Base-by-base conservation (phyloP, 2,797 vertebrate species). In the Poeciliopsis presidionis region DNA sequence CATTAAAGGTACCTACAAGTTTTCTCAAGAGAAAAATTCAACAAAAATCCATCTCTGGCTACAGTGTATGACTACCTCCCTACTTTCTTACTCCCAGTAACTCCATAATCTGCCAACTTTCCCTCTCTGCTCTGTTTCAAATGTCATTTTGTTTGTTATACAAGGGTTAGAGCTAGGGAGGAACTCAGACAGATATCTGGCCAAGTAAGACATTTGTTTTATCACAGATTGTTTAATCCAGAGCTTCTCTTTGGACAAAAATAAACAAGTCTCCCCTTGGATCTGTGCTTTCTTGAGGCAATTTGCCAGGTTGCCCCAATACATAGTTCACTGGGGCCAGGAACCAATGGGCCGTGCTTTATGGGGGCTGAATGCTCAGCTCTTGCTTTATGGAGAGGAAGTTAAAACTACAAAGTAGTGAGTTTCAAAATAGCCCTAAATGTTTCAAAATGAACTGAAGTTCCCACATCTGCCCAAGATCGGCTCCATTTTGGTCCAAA, bases 111-210 rank as follows among this genome's bases (percentile, higher is more conserved):
- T 90, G 84, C 86, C 83, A 78, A 74, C 77, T 89, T 82, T 78
- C 71, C 80, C 77, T 83, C 85, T 90, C 93, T 95, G 95, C 84
- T 89, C 91, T 94, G 70, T 93, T 90, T 96, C 95, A 96, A 88
- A 94, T 86, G 93, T 95, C 95, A 95, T 90, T 89, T 92, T 95
- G 91, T 94, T 95, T 94, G 87, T 95, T 93, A 88, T 90, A 86
- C 81, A 89, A 80, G 84, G 86, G 81, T 83, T 81, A 91, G 87
- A 81, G 81, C 77, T 22, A 3, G 79, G 77, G 87, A 89, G 88
- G 75, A 85, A 85, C 79, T 63, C 89, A 91, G 85, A 89, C 85
- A 88, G 76, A 89, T 85, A 91, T 89, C 83, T 93, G 89, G 89
- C 89, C 86, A 51, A 8, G 72, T 59, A 78, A 89, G 86, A 88